Evolutionary conservation across 1,140 invertebrate species (phyloP).

Genomic region (Delia radicum): DNA sequence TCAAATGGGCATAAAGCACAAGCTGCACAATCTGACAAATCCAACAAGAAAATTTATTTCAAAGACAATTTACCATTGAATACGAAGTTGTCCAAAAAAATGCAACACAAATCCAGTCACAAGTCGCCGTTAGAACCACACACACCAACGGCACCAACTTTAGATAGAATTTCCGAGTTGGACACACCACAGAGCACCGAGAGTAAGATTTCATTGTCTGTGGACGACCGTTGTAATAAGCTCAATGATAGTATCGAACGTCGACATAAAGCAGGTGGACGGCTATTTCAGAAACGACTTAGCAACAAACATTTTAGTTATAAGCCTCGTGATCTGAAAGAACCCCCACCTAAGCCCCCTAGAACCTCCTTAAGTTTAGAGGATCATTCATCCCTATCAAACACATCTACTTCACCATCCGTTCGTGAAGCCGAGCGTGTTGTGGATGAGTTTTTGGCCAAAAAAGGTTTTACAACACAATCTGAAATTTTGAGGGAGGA

Average conservation of each 20-base stretch:
- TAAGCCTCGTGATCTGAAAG: slow-evolving; percentile 33
- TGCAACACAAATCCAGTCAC: background rate
- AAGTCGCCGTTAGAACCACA: background rate
- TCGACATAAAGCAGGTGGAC: slow-evolving; percentile 31
- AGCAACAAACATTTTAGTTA: slow-evolving; percentile 35
- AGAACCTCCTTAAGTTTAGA: slow-evolving; percentile 39
- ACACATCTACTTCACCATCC: slow-evolving; percentile 41
- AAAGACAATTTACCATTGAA: too few relatives aligned
- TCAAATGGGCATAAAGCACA: background rate
- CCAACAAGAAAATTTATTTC: too few relatives aligned
- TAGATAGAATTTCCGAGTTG: slow-evolving; percentile 45
- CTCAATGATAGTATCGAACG: background rate
- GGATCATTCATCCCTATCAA: slow-evolving; percentile 37
- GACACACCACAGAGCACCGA: background rate
- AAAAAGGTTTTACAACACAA: slow-evolving; percentile 36
- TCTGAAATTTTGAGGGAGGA: background rate
- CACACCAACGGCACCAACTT: slow-evolving; percentile 15
- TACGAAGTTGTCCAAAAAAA: too few relatives aligned
- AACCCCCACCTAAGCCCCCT: slow-evolving; percentile 48
- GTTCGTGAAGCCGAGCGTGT: slow-evolving; percentile 45
- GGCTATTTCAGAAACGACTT: slow-evolving; percentile 44
- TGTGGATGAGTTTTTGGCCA: slow-evolving; percentile 43
- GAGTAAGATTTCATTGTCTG: background rate
- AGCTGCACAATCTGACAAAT: too few relatives aligned
- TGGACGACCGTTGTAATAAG: background rate